Base-by-base conservation (phyloP, 2,113 vertebrate genomes). In the Bubo scandiacus region DNA sequence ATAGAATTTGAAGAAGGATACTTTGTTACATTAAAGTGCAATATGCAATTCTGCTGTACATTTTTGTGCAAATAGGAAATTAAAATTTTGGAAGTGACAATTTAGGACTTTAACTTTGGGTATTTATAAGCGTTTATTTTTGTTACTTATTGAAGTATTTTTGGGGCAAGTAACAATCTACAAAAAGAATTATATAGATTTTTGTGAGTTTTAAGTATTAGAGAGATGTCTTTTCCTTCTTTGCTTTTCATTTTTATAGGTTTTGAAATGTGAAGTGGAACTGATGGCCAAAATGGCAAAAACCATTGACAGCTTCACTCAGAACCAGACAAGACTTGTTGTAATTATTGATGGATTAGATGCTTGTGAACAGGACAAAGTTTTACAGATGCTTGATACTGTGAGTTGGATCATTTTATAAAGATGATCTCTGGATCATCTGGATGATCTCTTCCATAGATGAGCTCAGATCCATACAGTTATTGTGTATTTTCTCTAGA, bases 201-300 rank as follows among this genome's bases (percentile, higher is more conserved):
- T 80, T 66, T 75, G 15, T 77, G 51, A 81, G 9, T 58, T 68
- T 73, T 25, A 47, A 47, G 11, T 84, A 47, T 1, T 45, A 45
- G 43, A 52, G 36, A n/a, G 4, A 6, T 89, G 23, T 25, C 13
- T 74, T 86, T 43, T 74, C 18, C 5, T 68, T 63, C n/a, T 67
- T 70, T 21, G 19, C 30, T 62, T 59, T 84, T 86, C 1, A 3
- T 72, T 87, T 59, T 66, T 54, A 5, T 80, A 99, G 99, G 99
- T 99, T 97, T 97, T 99, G 62, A 99, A 99, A 94, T 99, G 99
- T 75, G 99, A 99, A 97, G 99, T 99, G 80, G 99, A 99, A 75
- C 94, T 99, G 70, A 99, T 99, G 99, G 99, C 99, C 90, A 99
- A 98, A 98, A 99, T 99, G 99, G 99, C 99, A 40, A 99, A 99